Percentiles rank a stretch among this genome's conserved stretches.
Evolutionary conservation across 2,888 invertebrate species (phyloP).

Genomic region (Callosobruchus maculatus): DNA sequence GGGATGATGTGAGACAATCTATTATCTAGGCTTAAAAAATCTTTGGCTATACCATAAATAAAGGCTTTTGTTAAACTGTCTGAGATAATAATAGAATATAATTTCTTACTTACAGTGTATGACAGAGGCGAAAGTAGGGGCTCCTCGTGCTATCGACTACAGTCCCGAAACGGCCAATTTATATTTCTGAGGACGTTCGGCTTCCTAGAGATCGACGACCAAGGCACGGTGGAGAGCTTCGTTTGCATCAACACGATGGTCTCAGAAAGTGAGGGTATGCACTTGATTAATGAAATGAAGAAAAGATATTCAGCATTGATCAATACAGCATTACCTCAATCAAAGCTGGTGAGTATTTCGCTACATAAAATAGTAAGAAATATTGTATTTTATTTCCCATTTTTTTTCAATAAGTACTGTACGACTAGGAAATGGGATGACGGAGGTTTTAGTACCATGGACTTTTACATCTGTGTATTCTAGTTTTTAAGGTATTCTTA

Average conservation of each 20-base stretch:
- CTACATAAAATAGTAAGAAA: too few species aligned
- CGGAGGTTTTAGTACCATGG: too few species aligned
- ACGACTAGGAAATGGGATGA: too few species aligned
- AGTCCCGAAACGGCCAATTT: constrained; percentile 77
- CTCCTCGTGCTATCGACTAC: constrained; percentile 80
- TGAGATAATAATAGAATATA: too few species aligned
- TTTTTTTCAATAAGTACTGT: too few species aligned
- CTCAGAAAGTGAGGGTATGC: constrained; percentile 69
- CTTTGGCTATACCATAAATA: too few species aligned
- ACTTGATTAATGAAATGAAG: constrained; percentile 76
- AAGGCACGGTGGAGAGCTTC: constrained; percentile 78
- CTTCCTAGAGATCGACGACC: constrained; percentile 77
- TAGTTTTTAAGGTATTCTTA: too few species aligned
- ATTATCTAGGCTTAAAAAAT: too few species aligned
- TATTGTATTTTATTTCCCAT: too few species aligned
- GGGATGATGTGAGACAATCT: too few species aligned
- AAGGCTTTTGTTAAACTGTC: too few species aligned
- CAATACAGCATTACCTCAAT: constrained; percentile 21
- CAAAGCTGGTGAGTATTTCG: background rate
- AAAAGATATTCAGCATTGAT: constrained; percentile 68
- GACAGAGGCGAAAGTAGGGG: constrained; percentile 79
- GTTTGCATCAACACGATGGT: constrained; percentile 80
- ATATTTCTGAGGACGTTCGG: constrained; percentile 83
- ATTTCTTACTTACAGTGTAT: constrained; percentile 63
- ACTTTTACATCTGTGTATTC: too few species aligned